phyloP scores from a whole-genome alignment of 2,797 vertebrate genomes.

The Fringilla coelebs region DNA sequence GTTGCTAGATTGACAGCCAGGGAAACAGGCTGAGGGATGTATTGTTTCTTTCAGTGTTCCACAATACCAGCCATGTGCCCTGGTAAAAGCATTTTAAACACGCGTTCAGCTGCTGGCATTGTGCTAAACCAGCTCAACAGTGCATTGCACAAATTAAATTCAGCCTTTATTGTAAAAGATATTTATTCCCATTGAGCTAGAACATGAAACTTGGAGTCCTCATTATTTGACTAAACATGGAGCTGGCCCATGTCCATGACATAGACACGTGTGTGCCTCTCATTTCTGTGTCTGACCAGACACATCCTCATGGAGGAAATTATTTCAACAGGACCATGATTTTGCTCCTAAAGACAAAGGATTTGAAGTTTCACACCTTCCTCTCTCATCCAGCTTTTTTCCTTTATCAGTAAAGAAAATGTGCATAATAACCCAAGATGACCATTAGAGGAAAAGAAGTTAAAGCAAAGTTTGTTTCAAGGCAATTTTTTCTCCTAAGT shows the following conservation, averaged over 20 bases:
- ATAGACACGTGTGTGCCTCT: rapidly evolving
- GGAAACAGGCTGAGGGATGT: neutral
- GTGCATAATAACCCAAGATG: neutral
- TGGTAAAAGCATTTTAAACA: neutral
- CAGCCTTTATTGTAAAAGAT: neutral
- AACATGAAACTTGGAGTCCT: neutral
- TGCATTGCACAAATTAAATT: neutral
- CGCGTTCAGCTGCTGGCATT: neutral
- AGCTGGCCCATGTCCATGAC: rapidly evolving
- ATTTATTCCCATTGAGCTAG: neutral
- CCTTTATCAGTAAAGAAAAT: neutral
- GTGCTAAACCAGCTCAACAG: neutral
- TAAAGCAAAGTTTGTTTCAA: neutral
- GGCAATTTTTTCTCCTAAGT: neutral
- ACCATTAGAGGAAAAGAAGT: neutral
- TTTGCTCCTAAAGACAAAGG: neutral
- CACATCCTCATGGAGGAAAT: neutral
- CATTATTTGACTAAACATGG: neutral
- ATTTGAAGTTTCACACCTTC: neutral
- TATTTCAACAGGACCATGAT: neutral
- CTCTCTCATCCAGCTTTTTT: neutral
- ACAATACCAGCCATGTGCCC: neutral
- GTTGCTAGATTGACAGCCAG: neutral
- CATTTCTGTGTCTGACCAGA: neutral
- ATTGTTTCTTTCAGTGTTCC: neutral